Evolutionary conservation across 2,113 vertebrate genomes (phyloP).

Genomic region (Pteronura brasiliensis): DNA sequence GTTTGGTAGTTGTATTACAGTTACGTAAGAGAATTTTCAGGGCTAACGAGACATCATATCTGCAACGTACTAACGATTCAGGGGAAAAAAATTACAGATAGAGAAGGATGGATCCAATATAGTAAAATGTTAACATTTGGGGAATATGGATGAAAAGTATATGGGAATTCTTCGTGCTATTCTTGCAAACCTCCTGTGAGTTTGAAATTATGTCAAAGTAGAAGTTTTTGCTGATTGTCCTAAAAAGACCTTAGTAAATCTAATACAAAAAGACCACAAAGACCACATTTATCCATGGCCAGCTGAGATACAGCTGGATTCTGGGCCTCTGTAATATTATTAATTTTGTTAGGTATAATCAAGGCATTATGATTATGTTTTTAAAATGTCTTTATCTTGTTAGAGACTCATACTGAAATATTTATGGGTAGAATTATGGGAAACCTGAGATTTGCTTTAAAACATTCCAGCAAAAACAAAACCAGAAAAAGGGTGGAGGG

Average conservation of each 20-base stretch:
- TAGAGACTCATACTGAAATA: slow-evolving; percentile 43
- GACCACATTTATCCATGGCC: background rate
- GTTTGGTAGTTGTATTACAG: background rate
- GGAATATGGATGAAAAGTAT: background rate
- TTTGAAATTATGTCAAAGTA: slow-evolving; percentile 42
- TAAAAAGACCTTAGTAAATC: slow-evolving; percentile 36
- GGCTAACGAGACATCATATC: background rate
- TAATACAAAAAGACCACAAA: background rate
- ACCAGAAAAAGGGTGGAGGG: background rate
- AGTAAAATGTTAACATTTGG: background rate
- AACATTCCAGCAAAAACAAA: slow-evolving; percentile 44
- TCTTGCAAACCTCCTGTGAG: slow-evolving; percentile 21
- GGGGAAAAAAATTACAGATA: background rate
- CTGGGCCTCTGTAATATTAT: background rate
- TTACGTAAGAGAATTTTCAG: background rate
- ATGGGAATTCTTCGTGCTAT: background rate
- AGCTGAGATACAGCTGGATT: background rate
- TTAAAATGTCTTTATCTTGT: slow-evolving; percentile 48
- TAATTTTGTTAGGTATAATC: slow-evolving; percentile 8
- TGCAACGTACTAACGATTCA: background rate
- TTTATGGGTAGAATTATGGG: slow-evolving; percentile 31
- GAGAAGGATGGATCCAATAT: background rate
- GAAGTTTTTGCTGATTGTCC: slow-evolving; percentile 11
- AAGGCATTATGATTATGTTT: background rate
- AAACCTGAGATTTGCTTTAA: slow-evolving; percentile 44